These are phyloP conservation scores for Sebastes goodei DNA, from an alignment of 2,797 vertebrate species.

Conservation along the genomic window DNA sequence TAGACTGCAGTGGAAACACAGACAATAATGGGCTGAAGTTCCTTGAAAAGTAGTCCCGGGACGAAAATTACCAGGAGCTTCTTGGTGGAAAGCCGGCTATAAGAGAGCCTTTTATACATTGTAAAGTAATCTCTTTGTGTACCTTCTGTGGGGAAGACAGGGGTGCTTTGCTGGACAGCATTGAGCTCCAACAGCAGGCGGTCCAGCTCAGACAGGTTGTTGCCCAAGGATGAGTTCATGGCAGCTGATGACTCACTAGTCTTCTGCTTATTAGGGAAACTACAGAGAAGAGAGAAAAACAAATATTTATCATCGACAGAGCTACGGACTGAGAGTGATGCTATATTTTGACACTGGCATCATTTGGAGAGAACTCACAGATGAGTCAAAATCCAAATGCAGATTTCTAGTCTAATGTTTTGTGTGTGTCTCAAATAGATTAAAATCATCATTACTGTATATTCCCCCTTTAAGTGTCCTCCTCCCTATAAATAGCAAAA, in stretches of 20 bases:
- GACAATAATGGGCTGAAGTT: too few species aligned
- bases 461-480: background rate
- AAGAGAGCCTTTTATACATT: background rate
- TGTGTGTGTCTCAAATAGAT: background rate
- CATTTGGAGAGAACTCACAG: background rate
- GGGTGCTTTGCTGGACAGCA: conserved; percentile 90
- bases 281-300: conserved; percentile 55
- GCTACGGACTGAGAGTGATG: background rate
- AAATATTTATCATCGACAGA: background rate
- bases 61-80: too few species aligned
- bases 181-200: conserved; percentile 95
- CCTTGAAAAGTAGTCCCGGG: too few species aligned
- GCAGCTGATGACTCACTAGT: conserved; percentile 87
- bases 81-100: too few species aligned
- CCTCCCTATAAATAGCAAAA: background rate
- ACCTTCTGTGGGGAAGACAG: conserved; percentile 88
- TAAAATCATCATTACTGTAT: background rate
- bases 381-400: background rate
- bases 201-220: conserved; percentile 96
- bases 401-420: background rate
- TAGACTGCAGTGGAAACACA: too few species aligned
- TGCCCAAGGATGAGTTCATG: conserved; percentile 91
- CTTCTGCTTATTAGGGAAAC: conserved; percentile 97
- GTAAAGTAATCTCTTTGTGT: conserved; percentile 9
- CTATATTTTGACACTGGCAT: background rate